A percentile compares a stretch with the other conserved stretches of the same genome.
phyloP scores from a whole-genome alignment of 2,888 invertebrate genomes.

The Melinaea menophilus region DNA sequence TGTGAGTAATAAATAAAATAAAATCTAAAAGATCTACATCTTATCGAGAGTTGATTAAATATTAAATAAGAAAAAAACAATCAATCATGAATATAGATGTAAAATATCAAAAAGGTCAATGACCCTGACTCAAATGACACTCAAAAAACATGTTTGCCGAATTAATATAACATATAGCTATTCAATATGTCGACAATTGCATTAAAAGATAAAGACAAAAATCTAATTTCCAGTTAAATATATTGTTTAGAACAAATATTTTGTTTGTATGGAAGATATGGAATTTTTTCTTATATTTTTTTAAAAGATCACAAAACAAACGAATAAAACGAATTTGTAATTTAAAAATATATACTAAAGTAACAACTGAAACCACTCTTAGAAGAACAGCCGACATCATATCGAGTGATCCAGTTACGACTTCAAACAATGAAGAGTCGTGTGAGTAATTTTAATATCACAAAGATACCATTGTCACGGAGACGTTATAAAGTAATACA shows the following conservation, averaged over 20 bases:
- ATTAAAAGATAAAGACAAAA: no score
- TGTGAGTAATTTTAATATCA: slow-evolving; percentile 55
- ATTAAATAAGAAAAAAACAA: not conserved
- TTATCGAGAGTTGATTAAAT: not conserved
- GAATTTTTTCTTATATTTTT: not conserved
- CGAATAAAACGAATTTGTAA: no score
- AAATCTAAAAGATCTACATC: no score
- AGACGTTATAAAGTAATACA: slow-evolving; percentile 33
- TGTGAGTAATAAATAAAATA: no score
- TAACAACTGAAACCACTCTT: not conserved
- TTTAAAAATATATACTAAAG: no score
- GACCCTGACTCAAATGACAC: slow-evolving; percentile 29
- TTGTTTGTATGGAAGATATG: not conserved
- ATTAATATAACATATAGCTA: slow-evolving; percentile 8
- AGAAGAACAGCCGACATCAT: slow-evolving; percentile 9
- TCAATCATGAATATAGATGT: not conserved
- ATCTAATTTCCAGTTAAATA: no score
- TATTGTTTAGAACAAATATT: no score
- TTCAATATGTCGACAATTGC: not conserved
- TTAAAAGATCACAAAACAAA: not conserved
- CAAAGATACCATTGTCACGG: slow-evolving; percentile 56
- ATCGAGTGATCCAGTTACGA: slow-evolving; percentile 10
- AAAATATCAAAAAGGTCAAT: slow-evolving; percentile 18
- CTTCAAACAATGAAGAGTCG: slow-evolving; percentile 37
- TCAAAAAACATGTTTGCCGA: slow-evolving; percentile 26